These are phyloP conservation scores for Hydrochoerus hydrochaeris DNA, from an alignment of 2,113 vertebrate species.

Conservation along the genomic window DNA sequence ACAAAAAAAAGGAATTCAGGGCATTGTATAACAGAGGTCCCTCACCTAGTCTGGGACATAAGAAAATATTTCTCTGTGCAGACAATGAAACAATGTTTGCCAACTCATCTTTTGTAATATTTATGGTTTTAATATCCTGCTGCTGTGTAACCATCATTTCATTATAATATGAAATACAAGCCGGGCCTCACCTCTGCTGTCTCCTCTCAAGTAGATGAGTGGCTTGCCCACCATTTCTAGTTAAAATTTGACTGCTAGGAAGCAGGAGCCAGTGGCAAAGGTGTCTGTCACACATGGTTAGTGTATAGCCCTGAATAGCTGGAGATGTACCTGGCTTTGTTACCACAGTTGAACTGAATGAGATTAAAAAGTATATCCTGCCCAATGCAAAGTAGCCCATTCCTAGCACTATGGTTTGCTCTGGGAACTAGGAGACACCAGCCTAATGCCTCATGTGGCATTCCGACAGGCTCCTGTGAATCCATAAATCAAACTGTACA, in stretches of 20 bases:
- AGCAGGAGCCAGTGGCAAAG: background rate
- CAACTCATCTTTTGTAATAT: constrained; percentile 71
- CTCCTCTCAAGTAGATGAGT: constrained; percentile 52
- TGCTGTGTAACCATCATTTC: constrained; percentile 61
- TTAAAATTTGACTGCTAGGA: constrained; percentile 28
- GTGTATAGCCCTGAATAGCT: constrained; percentile 35
- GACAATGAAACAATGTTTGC: constrained; percentile 49
- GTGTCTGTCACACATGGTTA: constrained; percentile 47
- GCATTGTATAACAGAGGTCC: constrained; percentile 44
- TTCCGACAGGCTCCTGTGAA: constrained; percentile 29
- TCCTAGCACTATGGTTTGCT: background rate
- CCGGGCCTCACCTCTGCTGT: constrained; percentile 55
- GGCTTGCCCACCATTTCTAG: constrained; percentile 41
- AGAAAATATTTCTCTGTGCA: constrained; percentile 67
- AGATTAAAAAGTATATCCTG: background rate
- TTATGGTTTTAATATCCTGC: constrained; percentile 80
- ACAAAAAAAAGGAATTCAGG: constrained; percentile 13
- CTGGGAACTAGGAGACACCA: background rate
- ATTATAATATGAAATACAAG: constrained; percentile 77
- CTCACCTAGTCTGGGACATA: constrained; percentile 54
- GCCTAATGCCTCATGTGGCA: background rate
- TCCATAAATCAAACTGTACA: constrained; percentile 73
- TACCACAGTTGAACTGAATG: constrained; percentile 31
- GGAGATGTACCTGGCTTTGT: constrained; percentile 36
- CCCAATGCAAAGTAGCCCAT: background rate